Evolutionary conservation across 2,797 vertebrate species (phyloP).

Genomic region (Spondyliosoma cantharus): DNA sequence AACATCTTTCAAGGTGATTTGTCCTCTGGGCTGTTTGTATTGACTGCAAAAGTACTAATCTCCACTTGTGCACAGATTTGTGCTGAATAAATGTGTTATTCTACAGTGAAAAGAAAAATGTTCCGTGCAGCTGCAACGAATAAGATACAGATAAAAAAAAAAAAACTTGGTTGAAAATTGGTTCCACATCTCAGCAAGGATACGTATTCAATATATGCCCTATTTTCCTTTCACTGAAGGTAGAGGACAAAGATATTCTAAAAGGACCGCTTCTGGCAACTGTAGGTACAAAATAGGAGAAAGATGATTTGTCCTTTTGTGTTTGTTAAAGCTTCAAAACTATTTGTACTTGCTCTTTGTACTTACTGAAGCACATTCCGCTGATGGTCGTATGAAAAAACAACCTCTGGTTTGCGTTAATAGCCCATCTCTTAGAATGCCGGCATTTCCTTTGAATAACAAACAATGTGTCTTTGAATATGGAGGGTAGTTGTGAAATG

Average conservation of each 20-base stretch:
- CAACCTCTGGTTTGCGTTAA: neutral
- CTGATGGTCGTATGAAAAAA: slow-evolving; percentile 1
- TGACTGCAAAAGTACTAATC: neutral
- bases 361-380: slow-evolving; percentile 1
- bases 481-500: neutral
- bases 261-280: neutral
- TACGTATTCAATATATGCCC: neutral
- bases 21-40: neutral
- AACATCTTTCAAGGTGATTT: neutral
- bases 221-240: slow-evolving; percentile 1
- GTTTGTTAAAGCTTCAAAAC: neutral
- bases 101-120: neutral
- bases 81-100: neutral
- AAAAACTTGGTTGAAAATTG: slow-evolving; percentile 1
- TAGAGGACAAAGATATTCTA: neutral
- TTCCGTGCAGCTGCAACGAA: slow-evolving; percentile 8
- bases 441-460: neutral
- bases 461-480: neutral
- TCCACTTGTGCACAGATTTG: slow-evolving; percentile 11
- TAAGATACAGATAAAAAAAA: slow-evolving; percentile 3
- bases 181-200: slow-evolving; percentile 1
- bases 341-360: slow-evolving; percentile 16
- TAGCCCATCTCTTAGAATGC: neutral
- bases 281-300: neutral
- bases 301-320: slow-evolving; percentile 23